These are phyloP conservation scores for Sesia apiformis DNA, from an alignment of 2,888 invertebrate genomes.

Conservation along the genomic window DNA sequence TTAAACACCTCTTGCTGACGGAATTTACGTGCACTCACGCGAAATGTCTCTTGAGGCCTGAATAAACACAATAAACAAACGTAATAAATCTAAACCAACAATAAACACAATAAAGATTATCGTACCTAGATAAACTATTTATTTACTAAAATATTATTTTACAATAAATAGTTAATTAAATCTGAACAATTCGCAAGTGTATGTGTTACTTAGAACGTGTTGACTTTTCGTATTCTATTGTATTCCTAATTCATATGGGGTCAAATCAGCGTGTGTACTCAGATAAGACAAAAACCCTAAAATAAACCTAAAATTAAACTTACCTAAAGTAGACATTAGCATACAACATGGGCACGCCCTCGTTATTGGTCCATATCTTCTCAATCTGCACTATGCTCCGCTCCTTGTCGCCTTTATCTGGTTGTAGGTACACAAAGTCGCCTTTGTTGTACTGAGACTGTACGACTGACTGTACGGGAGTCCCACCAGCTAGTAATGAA, in stretches of 20 bases:
- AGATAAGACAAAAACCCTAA: too few species aligned
- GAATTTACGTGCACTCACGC: constrained; percentile 95
- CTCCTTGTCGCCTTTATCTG: constrained; percentile 79
- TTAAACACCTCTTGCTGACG: constrained; percentile 97
- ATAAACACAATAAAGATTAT: too few species aligned
- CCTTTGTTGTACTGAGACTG: constrained; percentile 74
- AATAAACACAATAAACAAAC: background rate
- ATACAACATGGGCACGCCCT: constrained; percentile 89
- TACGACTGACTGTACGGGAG: constrained; percentile 44
- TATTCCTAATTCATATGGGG: too few species aligned
- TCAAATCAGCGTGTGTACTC: too few species aligned
- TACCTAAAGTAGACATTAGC: constrained; percentile 88
- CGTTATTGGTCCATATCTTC: constrained; percentile 89
- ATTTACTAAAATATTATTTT: too few species aligned
- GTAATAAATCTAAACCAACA: too few species aligned
- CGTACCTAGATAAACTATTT: too few species aligned
- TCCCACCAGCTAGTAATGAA: constrained; percentile 55
- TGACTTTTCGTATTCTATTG: too few species aligned
- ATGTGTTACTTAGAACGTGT: too few species aligned
- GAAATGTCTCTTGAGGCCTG: constrained; percentile 96
- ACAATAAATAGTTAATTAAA: too few species aligned
- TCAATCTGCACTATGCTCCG: constrained; percentile 90
- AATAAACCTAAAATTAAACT: background rate
- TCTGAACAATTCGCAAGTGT: too few species aligned
- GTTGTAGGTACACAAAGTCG: constrained; percentile 93